A percentile compares a stretch with the other conserved stretches of the same genome.
phyloP scores from a whole-genome alignment of 2,888 invertebrate genomes.

The Dexiosoma caninum region DNA sequence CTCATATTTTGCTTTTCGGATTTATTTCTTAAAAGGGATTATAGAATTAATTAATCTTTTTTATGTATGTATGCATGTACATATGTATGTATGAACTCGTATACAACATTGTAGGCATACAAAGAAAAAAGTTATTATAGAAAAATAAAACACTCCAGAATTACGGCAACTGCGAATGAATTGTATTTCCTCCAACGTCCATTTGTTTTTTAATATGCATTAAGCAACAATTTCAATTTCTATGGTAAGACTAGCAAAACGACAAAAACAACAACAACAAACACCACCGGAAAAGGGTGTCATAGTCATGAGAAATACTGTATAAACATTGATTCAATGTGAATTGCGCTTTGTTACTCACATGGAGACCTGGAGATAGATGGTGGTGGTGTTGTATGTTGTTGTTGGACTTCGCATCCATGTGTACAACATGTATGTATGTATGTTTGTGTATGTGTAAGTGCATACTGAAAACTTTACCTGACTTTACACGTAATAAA shows the following conservation, averaged over 20 bases:
- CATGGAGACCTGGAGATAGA: background rate
- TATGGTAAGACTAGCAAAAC: constrained; percentile 32
- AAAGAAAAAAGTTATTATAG: background rate
- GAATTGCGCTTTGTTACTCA: constrained; percentile 40
- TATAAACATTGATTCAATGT: constrained; percentile 32
- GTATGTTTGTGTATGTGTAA: background rate
- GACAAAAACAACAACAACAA: background rate
- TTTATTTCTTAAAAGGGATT: background rate
- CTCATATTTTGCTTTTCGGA: background rate
- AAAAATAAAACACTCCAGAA: background rate
- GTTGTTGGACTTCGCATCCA: no score
- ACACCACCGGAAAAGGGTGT: constrained; percentile 57
- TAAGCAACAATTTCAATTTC: constrained; percentile 37
- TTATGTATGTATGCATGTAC: background rate
- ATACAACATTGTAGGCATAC: no score
- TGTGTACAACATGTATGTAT: no score
- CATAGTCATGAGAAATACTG: constrained; percentile 37
- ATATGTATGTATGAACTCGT: no score
- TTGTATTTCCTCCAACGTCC: constrained; percentile 41
- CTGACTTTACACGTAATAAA: constrained; percentile 23
- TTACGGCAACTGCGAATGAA: background rate
- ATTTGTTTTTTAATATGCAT: constrained; percentile 47
- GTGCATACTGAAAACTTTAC: background rate
- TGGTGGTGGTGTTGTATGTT: background rate
- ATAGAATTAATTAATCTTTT: background rate